Evolutionary conservation across 2,888 invertebrate genomes (phyloP), one percentile per base, ranked within the genome.

Genomic region (Drosophila maculinotata): DNA sequence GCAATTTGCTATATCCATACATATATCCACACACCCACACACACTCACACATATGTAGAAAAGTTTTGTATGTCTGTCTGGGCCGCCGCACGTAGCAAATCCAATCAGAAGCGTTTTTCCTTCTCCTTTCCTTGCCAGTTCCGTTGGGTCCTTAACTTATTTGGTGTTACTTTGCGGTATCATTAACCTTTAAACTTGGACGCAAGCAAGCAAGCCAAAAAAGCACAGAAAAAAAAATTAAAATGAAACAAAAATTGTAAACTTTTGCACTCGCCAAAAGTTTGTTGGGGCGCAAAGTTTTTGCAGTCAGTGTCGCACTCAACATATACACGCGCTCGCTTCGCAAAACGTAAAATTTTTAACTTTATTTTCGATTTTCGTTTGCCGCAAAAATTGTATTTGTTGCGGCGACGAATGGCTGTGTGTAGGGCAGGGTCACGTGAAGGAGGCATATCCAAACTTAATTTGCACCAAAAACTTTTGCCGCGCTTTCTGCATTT

Each of bases 291-390:
- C 62, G 45, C 65, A 75, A 80, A 82, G 52, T 80, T 80, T 79
- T 69, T 67, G 73, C 73, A 74, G 69, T 69, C 73, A 73, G 74
- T 78, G 76, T 68, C 53, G 69, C 65, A 49, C 38, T 38, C 59
- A 51, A 41, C 47, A 51, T 2, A 73, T 47, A 72, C 63, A 49
- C 31, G 53, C 67, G 33, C 20, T 36, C 42, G 57, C 17, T 15
- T 1, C 17, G 60, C 58, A 59, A 71, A 79, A 83, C 69, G 80
- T 80, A 80, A 45, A 76, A 79, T 81, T 84, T 82, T 82, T 81
- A 82, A 84, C 85, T 82, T 82, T 82, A 82, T 82, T 82, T 81
- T 82, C 76, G 85, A 84, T 81, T 81, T 82, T 81, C 82, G 85
- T 81, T 82, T 79, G 85, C 81, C 79, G 76, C 85, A 84, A 82